Conservation (phyloP, 1,140 invertebrate genomes). For the Neuroterus valhalla region DNA sequence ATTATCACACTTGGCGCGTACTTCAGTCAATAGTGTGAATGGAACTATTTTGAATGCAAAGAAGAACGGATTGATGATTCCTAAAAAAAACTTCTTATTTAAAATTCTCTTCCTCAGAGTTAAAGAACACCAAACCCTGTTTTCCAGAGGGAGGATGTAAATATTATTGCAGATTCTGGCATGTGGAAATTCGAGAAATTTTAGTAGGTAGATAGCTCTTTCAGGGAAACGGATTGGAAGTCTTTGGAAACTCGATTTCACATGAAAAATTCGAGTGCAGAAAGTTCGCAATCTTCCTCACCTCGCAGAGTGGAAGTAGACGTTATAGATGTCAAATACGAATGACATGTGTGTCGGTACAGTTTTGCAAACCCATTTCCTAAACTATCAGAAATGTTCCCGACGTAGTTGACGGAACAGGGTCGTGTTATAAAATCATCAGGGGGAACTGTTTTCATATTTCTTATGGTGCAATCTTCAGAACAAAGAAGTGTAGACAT, state of each 20-base stretch:
- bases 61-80: no score
- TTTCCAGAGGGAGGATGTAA: no score
- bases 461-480: no score
- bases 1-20: conserved; percentile 8
- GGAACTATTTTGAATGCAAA: no score
- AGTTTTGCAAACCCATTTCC: conserved; percentile 29
- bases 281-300: conserved; percentile 5
- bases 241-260: conserved; percentile 28
- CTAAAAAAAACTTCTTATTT: no score
- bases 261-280: background rate
- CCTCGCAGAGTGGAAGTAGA: background rate
- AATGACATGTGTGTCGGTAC: conserved; percentile 22
- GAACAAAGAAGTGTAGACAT: no score
- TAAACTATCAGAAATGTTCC: conserved; percentile 1
- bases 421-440: background rate
- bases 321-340: conserved; percentile 8
- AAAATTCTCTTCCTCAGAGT: no score
- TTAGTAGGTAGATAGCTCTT: background rate
- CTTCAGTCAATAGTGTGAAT: background rate
- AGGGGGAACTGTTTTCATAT: background rate
- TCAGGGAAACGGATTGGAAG: background rate
- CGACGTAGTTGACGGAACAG: background rate
- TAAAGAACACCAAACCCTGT: no score
- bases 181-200: background rate
- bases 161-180: no score